Evolutionary conservation across 2,888 invertebrate species (phyloP).

Genomic region (Xanthia icteritia): DNA sequence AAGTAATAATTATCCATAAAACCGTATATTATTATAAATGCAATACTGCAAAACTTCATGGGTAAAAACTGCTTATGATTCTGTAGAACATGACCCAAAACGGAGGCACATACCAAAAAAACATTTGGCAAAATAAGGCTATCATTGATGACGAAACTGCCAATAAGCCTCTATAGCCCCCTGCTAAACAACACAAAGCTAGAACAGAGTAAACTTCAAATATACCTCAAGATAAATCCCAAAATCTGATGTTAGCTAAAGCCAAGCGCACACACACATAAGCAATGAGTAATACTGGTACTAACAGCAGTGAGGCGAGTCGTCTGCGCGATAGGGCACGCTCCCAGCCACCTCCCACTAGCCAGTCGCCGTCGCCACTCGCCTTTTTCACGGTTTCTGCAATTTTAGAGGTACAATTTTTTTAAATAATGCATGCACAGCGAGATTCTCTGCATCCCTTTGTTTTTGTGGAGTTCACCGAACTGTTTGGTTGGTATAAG

Average conservation of each 20-base stretch:
- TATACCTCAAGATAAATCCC: slow-evolving; percentile 54
- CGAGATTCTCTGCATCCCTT: slow-evolving; percentile 51
- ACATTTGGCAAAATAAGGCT: neutral
- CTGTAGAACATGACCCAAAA: neutral
- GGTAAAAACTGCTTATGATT: neutral
- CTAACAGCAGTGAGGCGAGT: slow-evolving; percentile 67
- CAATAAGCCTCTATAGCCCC: slow-evolving; percentile 7
- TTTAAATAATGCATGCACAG: slow-evolving; percentile 63
- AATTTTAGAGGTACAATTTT: slow-evolving; percentile 69
- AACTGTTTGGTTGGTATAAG: slow-evolving; percentile 52
- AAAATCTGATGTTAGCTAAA: slow-evolving; percentile 56
- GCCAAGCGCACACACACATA: slow-evolving; percentile 59
- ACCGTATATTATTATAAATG: neutral
- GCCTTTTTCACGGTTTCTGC: slow-evolving; percentile 71
- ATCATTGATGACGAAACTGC: neutral
- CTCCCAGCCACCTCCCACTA: slow-evolving; percentile 62
- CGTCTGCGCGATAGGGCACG: slow-evolving; percentile 76
- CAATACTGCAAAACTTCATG: neutral
- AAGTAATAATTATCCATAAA: neutral
- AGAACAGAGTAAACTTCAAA: slow-evolving; percentile 22
- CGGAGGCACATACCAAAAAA: neutral
- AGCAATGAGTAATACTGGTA: slow-evolving; percentile 68
- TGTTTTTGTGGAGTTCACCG: slow-evolving; percentile 53
- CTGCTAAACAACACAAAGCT: slow-evolving; percentile 6
- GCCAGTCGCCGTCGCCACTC: slow-evolving; percentile 51